phyloP scores from a whole-genome alignment of 2,113 vertebrate genomes.

The Elaphurus davidianus region DNA sequence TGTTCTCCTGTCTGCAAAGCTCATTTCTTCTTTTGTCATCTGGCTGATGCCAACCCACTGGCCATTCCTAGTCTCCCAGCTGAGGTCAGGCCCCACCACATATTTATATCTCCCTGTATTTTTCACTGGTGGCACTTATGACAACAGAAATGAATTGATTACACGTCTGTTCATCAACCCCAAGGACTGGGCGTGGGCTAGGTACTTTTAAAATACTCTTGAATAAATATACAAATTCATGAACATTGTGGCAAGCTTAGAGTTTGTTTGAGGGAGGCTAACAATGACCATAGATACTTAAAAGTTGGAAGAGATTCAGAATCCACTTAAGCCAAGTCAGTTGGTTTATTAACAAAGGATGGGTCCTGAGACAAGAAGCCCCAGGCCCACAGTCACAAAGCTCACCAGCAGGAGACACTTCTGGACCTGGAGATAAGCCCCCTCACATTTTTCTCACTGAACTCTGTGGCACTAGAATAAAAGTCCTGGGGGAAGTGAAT shows the following conservation, averaged over 20 bases:
- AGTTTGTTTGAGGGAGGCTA: neutral
- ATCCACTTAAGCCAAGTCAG: neutral
- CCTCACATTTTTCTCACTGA: neutral
- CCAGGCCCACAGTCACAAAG: neutral
- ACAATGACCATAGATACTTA: neutral
- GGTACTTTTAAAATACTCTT: neutral
- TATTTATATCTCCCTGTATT: neutral
- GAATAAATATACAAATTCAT: neutral
- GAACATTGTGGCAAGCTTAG: neutral
- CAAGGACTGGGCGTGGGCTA: neutral
- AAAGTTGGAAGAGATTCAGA: neutral
- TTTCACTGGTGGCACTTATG: neutral
- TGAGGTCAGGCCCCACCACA: neutral
- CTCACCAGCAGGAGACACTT: neutral
- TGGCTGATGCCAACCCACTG: neutral
- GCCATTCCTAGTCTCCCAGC: neutral
- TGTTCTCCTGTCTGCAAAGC: neutral
- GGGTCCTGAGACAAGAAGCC: neutral
- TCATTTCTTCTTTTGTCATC: neutral
- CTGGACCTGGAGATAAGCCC: neutral
- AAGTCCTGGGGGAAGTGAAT: conserved; percentile 56
- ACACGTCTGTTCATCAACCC: neutral
- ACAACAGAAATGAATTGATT: neutral
- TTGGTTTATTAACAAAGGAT: neutral
- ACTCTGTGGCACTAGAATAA: neutral